phyloP scores from a whole-genome alignment of 37 sponge, comb jelly and placozoan species.

The Chondrosia reniformis region DNA sequence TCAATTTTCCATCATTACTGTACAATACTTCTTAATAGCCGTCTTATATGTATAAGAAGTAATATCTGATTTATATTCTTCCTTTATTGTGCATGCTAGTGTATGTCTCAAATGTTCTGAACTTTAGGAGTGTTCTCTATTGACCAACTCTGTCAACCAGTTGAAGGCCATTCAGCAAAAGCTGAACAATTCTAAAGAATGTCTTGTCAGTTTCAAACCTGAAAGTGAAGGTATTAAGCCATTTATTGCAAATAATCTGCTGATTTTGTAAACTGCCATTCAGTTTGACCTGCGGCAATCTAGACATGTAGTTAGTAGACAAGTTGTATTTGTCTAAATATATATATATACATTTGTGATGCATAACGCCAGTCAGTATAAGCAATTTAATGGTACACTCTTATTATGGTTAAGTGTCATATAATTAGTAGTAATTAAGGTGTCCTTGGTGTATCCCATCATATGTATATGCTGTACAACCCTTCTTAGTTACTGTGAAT shows the following conservation, averaged over 20 bases:
- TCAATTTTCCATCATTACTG: neutral
- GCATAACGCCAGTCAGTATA: no score
- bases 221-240: conserved; percentile 46
- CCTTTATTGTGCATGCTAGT: neutral
- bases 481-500: no score
- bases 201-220: conserved; percentile 47
- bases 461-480: no score
- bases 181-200: conserved; percentile 82
- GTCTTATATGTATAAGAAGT: neutral
- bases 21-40: neutral
- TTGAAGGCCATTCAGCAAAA: conserved; percentile 83
- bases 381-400: no score
- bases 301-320: no score
- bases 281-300: no score
- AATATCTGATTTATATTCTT: neutral
- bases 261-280: no score
- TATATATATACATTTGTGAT: no score
- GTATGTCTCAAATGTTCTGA: neutral
- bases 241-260: neutral
- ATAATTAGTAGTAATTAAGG: no score
- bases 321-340: no score
- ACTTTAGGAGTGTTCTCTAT: conserved; percentile 65
- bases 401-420: no score
- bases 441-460: no score
- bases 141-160: conserved; percentile 76